Evolutionary conservation across 2,113 vertebrate species (phyloP).

Genomic region (Neodontobutis hainanensis): DNA sequence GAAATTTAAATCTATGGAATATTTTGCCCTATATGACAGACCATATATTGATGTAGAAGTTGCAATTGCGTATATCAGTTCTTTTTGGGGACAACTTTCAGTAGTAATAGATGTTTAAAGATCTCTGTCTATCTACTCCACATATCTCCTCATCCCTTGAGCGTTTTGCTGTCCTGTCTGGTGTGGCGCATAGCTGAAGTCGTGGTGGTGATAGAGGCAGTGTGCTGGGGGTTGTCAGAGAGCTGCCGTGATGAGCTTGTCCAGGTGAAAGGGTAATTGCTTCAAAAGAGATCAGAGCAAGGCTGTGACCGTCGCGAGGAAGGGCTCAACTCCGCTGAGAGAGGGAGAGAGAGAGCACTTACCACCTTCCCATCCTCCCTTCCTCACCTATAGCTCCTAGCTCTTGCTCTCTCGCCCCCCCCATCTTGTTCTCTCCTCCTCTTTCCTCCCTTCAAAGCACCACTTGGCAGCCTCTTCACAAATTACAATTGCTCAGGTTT

Average conservation of each 20-base stretch:
- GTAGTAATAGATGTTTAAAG: background rate
- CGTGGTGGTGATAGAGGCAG: conserved; percentile 22
- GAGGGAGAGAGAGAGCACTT: conserved; percentile 67
- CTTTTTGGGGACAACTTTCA: background rate
- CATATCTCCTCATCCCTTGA: background rate
- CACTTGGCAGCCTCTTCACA: conserved; percentile 78
- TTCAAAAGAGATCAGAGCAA: conserved; percentile 85
- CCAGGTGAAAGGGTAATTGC: conserved; percentile 92
- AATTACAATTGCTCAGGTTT: conserved; percentile 80
- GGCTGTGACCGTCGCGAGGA: conserved; percentile 58
- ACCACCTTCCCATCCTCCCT: conserved; percentile 47
- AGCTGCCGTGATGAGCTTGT: conserved; percentile 76
- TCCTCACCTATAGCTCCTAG: conserved; percentile 51
- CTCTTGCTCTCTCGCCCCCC: conserved; percentile 40
- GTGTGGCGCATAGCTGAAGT: conserved; percentile 1
- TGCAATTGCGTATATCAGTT: too few species aligned
- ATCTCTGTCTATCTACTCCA: background rate
- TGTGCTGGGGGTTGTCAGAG: conserved; percentile 31
- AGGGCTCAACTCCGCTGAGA: conserved; percentile 61
- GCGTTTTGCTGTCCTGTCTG: conserved; percentile 15
- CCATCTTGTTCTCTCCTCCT: conserved; percentile 23
- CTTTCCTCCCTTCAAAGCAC: conserved; percentile 68
- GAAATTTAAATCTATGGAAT: too few species aligned
- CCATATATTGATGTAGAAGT: too few species aligned
- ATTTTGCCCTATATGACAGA: too few species aligned